These are phyloP conservation scores for Geophilus truncorum DNA, from an alignment of 2,888 invertebrate species.

Conservation along the genomic window DNA sequence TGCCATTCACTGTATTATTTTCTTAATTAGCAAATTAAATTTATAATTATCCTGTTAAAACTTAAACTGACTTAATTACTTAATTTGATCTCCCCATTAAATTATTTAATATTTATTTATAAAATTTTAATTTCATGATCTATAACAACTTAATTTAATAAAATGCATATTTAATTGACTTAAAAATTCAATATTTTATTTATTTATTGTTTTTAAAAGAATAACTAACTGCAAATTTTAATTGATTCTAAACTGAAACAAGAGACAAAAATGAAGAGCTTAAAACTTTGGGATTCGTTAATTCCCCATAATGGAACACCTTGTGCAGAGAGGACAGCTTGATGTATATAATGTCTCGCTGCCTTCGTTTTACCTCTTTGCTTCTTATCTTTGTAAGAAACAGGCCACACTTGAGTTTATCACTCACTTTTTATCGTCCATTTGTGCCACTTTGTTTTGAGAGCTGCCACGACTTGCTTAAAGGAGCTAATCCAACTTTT, in stretches of 20 bases:
- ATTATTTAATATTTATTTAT: too few relatives aligned
- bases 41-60: too few relatives aligned
- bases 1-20: too few relatives aligned
- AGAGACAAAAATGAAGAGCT: neutral
- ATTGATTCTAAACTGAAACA: too few relatives aligned
- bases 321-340: neutral
- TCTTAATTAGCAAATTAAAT: too few relatives aligned
- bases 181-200: too few relatives aligned
- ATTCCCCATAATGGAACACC: constrained; percentile 4
- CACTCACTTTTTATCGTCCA: constrained; percentile 10
- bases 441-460: neutral
- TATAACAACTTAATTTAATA: too few relatives aligned
- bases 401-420: constrained; percentile 5
- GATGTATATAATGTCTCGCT: neutral
- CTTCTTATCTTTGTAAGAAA: neutral
- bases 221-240: too few relatives aligned
- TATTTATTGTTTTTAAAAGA: neutral
- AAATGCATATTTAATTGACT: too few relatives aligned
- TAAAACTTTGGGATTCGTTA: neutral
- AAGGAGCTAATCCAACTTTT: neutral
- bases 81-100: too few relatives aligned
- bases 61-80: too few relatives aligned
- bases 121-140: too few relatives aligned
- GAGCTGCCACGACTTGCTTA: neutral
- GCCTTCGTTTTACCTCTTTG: neutral